Conservation (phyloP, 2,113 vertebrate species). For the Tachysurus vachellii region DNA sequence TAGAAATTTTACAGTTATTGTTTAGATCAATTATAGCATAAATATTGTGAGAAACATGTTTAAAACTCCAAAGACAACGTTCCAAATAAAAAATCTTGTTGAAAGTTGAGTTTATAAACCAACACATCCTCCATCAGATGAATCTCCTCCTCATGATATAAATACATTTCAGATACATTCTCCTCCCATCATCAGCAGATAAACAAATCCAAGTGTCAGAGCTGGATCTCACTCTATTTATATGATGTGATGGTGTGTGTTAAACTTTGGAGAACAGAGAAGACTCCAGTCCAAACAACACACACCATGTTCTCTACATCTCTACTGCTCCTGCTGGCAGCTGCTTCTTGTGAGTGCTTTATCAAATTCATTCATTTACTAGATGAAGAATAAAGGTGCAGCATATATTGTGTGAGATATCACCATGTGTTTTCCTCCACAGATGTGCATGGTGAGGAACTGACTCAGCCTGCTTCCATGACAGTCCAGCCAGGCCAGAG, state of each 20-base stretch:
- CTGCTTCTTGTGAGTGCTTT: no score
- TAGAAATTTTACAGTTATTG: no score
- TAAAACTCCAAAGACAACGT: no score
- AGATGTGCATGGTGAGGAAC: neutral
- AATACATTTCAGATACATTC: neutral
- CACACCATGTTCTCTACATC: constrained; percentile 29
- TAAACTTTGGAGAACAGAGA: neutral
- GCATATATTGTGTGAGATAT: neutral
- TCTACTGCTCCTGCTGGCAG: constrained; percentile 22
- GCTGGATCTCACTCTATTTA: neutral
- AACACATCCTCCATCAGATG: neutral
- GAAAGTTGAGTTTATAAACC: no score
- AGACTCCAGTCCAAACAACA: neutral
- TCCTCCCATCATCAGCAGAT: neutral
- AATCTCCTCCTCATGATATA: neutral
- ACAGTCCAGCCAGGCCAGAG: neutral
- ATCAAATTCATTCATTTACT: no score
- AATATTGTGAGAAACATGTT: no score
- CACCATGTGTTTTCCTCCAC: neutral
- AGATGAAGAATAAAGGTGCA: no score
- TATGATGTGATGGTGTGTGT: neutral
- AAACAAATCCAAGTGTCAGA: neutral
- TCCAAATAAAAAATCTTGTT: no score
- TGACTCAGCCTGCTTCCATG: constrained; percentile 1
- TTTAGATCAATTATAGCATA: no score